Base-by-base conservation (phyloP, 2,113 vertebrate genomes). In the Paratilapia polleni region DNA sequence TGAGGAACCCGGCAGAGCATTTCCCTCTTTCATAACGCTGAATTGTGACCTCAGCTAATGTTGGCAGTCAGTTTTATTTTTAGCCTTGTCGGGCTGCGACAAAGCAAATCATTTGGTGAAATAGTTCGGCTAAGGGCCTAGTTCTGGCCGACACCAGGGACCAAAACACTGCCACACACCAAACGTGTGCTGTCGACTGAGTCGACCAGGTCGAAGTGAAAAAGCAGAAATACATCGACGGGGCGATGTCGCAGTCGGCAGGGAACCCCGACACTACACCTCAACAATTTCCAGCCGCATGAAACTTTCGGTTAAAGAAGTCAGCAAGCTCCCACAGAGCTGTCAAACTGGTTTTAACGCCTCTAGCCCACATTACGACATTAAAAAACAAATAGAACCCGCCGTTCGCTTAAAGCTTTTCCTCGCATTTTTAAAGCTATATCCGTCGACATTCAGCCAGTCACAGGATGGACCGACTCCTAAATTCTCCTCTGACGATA, bases 381-480 rank as follows among this genome's bases (percentile, higher is more conserved):
- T 12, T 36, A 36, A 34, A 54, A 60, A 52, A 66, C 49, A 28
- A 60, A 80, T 2, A 49, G 54, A 24, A 52, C 78, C 47, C 85
- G 70, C 47, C 66, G 68, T 31, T n/a, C 78, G 49, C 81, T 70
- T 22, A 1, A 17, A 80, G 63, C 31, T 24, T 85, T 1, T 70
- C 28, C 58, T 75, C 60, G 77, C 80, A 0, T 78, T 59, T 89
- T 89, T 62, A 82, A 78, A 86, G 78, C 82, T 15, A 68, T 52
- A 80, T 89, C 91, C 93, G 91, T 88, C 92, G 90, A 93, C 90
- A 91, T 54, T 88, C 88, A 92, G 85, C 91, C 52, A 85, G 91
- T 80, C 91, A 85, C 84, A 87, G 92, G 90, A 92, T 87, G 88
- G 87, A 86, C 80, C 83, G 82, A 81, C 75, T 83, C 57, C 64